Percentiles rank a stretch among this genome's conserved stretches.
Evolutionary conservation across 2,888 invertebrate genomes (phyloP).

Genomic region (Drosophila suboccidentalis): DNA sequence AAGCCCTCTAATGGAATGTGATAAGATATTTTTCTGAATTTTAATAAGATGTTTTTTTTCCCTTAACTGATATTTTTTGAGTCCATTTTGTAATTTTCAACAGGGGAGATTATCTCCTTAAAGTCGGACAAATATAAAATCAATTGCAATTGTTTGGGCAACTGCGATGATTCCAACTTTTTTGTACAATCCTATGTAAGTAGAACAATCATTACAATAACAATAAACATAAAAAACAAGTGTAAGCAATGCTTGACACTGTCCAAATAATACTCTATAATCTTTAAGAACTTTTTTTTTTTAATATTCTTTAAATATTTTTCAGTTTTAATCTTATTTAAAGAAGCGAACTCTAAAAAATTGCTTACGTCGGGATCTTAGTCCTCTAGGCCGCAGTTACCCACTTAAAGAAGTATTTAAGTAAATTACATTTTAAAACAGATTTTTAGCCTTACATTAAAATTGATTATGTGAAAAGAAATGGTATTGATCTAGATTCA

Average conservation of each 20-base stretch:
- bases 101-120: slow-evolving; percentile 87
- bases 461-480: too few relatives aligned
- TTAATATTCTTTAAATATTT: too few relatives aligned
- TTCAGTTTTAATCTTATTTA: too few relatives aligned
- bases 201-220: slow-evolving; percentile 49
- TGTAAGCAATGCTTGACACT: neutral
- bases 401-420: too few relatives aligned
- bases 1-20: slow-evolving; percentile 4
- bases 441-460: too few relatives aligned
- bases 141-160: slow-evolving; percentile 89
- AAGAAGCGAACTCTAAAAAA: too few relatives aligned
- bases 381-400: too few relatives aligned
- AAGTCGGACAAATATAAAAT: slow-evolving; percentile 87
- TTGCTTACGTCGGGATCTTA: too few relatives aligned
- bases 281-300: neutral
- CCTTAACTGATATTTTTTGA: neutral
- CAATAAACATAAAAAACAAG: slow-evolving; percentile 16
- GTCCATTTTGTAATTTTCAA: neutral
- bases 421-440: neutral
- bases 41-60: neutral
- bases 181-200: slow-evolving; percentile 88
- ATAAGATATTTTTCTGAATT: neutral
- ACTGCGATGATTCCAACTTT: slow-evolving; percentile 91
- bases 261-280: slow-evolving; percentile 11
- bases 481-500: too few relatives aligned